Evolutionary conservation across 2,888 invertebrate genomes (phyloP), one percentile per base, ranked within the genome.

Genomic region (Drosophila koepferae): DNA sequence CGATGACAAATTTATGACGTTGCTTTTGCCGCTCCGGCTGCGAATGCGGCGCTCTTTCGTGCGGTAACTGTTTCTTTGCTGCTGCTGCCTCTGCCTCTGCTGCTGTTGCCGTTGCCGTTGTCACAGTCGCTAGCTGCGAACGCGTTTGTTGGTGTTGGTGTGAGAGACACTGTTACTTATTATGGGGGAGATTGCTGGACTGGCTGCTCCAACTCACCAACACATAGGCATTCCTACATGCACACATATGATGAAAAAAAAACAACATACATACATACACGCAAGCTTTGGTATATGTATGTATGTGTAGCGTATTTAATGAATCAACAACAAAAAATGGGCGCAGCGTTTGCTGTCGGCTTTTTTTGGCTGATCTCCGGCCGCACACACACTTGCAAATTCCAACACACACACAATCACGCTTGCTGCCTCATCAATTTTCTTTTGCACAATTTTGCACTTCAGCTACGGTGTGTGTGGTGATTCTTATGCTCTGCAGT

Each of bases 301-400:
- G 7, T 44, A 20, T 20, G 74, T 71, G 66, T 58, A 73, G 61
- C 67, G 70, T 83, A 73, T 85, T 82, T 82, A 82, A 84, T 91
- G 90, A 91, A 91, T 90, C 86, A 91, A 90, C 91, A 91, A 90
- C 89, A 90, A 88, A 90, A 89, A 82, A 76, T 81, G 91, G 89
- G 80, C 90, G 88, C 81, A 81, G 74, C 74, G 76, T 70, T 76
- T 69, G 77, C 73, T 78, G 66, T 90, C 91, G 91, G 90, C 91
- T 90, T 91, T 91, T 89, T 91, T 90, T 78, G 87, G 87, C 79
- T 85, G 66, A 77, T 77, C 41, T 75, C 69, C 76, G 81, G 80
- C 71, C 74, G 68, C 71, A 83, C 49, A 48, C 63, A 84, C 71
- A 81, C 78, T 68, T 66, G 64, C 77, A 69, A 82, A 82, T 86